Evolutionary conservation across 1,140 invertebrate species (phyloP).

Genomic region (Sycobia sp.): DNA sequence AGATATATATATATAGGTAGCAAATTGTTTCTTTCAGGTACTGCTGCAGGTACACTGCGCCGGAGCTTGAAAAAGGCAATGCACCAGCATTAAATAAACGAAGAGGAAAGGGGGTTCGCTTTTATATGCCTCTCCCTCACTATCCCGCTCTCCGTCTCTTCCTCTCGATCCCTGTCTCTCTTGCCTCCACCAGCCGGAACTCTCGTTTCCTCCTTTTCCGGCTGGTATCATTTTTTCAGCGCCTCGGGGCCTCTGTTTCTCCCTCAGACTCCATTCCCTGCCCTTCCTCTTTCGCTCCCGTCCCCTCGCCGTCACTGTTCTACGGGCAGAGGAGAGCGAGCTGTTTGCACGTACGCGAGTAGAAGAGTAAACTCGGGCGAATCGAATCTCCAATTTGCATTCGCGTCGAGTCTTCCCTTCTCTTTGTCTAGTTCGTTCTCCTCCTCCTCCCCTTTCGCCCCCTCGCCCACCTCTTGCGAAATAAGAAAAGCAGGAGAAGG

Average conservation of each 20-base stretch:
- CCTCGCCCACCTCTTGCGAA: no score
- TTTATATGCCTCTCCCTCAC: not conserved
- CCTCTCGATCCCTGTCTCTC: no score
- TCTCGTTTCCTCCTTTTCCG: no score
- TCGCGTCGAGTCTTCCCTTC: constrained; percentile 6
- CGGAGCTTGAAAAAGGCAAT: not conserved
- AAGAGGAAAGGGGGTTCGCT: not conserved
- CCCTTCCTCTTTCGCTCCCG: no score
- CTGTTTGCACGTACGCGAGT: constrained; percentile 10
- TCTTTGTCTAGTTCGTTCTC: constrained; percentile 24
- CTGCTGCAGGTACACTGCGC: not conserved
- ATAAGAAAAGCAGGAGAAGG: constrained; percentile 13
- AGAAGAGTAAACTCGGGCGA: constrained; percentile 17
- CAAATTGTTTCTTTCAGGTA: not conserved
- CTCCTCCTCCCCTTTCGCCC: no score
- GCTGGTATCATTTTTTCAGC: constrained; percentile 15
- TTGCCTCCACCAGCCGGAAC: not conserved
- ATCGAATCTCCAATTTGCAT: constrained; percentile 35
- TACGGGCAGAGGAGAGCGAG: no score
- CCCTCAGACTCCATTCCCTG: no score
- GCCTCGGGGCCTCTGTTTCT: not conserved
- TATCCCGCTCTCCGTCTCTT: no score
- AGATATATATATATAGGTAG: no score
- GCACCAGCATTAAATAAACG: not conserved
- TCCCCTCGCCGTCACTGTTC: no score